Evolutionary conservation across 1,140 invertebrate species (phyloP), one percentile per base, ranked within the genome.

Genomic region (Leptestheria dahalacensis): DNA sequence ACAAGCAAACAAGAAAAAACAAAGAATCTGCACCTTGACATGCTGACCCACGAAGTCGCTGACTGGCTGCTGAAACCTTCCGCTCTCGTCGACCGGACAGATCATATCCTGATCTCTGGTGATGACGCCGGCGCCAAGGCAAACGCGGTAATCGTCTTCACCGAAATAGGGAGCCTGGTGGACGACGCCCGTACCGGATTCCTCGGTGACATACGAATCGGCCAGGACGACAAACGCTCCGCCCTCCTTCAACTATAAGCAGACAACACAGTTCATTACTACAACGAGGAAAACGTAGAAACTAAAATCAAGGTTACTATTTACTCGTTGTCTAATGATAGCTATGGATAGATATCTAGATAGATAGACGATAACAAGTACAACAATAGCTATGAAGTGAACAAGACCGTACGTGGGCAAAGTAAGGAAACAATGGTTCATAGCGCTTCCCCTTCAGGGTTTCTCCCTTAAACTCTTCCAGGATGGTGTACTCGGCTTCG

Each of bases 81-180:
- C 97, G 69, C 82, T 83, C 20, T 86, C 83, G 75, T 99, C 94
- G 0, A 99, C 78, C 10, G 97, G 97, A 73, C 97, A 99, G 53
- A 98, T 77, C 0, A 90, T 84, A 24, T 86, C 82, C 68, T 88
- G 83, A 71, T 93, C 88, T 67, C 79, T 82, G 0, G 79, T 82
- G 59, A 97, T 91, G 2, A 97, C 73, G 25, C 86, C 88, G 64
- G 83, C 80, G 12, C 80, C 79, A 21, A 95, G 70, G 68, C 90
- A 95, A 54, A 93, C 85, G 23, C 91, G 75, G 68, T 83, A 87
- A 86, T 97, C 93, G 66, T 96, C 91, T 74, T 99, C 97, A 66
- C 97, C 97, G 78, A 99, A 99, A 74, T 97, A 99, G 11, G 97
- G 94, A 0, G 97, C 91, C 74, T 97, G 93, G 72, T 99, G 96